These are phyloP conservation scores for Echinometra lucunter DNA, from an alignment of 53 echinoderm and acorn worm genomes.

Conservation along the genomic window DNA sequence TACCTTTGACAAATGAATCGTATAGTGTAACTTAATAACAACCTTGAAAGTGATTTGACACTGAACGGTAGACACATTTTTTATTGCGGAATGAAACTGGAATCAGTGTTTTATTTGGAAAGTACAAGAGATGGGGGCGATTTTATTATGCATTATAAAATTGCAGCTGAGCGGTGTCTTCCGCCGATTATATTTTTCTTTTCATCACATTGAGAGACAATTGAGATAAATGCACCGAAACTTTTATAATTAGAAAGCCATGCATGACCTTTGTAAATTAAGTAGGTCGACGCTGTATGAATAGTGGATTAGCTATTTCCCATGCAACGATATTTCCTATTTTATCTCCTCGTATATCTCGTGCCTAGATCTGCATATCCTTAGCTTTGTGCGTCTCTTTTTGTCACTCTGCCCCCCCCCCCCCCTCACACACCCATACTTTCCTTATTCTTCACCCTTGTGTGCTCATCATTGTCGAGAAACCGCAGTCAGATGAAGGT, in stretches of 20 bases:
- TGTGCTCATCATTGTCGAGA: too few relatives aligned
- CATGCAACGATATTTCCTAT: not conserved
- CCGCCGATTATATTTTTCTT: not conserved
- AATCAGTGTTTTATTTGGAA: not conserved
- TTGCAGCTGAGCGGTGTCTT: conserved; percentile 2
- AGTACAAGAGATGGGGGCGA: not conserved
- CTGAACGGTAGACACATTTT: not conserved
- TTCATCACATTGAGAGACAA: not conserved
- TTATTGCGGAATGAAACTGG: not conserved
- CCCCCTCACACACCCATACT: not conserved
- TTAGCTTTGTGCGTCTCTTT: not conserved
- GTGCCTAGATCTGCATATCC: too few relatives aligned
- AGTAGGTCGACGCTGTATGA: not conserved
- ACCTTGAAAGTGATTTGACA: not conserved
- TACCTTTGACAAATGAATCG: not conserved
- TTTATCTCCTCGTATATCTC: not conserved
- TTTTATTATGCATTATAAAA: not conserved
- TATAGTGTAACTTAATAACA: not conserved
- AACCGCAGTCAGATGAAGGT: too few relatives aligned
- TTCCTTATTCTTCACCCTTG: too few relatives aligned
- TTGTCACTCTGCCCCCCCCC: too few relatives aligned
- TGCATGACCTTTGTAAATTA: not conserved
- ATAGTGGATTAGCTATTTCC: not conserved
- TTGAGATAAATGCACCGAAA: not conserved
- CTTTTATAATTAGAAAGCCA: not conserved